Evolutionary conservation across 2,113 vertebrate genomes (phyloP).

Genomic region (Addax nasomaculatus): DNA sequence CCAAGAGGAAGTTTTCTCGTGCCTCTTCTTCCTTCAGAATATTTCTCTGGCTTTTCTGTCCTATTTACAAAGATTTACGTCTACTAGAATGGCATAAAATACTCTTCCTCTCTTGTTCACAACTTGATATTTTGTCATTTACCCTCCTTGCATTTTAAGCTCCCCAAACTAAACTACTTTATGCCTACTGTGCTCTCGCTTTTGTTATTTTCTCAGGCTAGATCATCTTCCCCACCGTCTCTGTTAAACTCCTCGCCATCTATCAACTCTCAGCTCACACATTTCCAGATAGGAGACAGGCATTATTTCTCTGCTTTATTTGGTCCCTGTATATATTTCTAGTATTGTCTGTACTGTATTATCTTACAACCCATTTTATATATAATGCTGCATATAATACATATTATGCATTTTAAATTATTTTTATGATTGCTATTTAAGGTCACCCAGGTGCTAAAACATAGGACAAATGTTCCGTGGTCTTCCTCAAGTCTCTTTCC

Average conservation of each 20-base stretch:
- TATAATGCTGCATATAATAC: background rate
- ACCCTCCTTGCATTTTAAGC: background rate
- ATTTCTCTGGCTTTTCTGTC: background rate
- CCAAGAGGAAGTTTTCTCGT: background rate
- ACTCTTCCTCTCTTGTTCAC: background rate
- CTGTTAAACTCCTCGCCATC: background rate
- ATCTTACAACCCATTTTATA: background rate
- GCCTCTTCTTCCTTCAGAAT: background rate
- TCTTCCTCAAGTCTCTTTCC: background rate
- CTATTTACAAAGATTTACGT: background rate
- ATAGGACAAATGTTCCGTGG: background rate
- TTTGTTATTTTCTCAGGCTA: background rate
- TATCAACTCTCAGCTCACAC: background rate
- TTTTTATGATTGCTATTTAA: background rate
- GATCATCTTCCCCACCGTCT: background rate
- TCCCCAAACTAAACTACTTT: background rate
- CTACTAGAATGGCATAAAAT: background rate
- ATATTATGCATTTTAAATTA: background rate
- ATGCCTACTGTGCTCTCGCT: background rate
- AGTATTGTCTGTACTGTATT: background rate
- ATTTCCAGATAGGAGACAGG: background rate
- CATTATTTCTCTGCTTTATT: background rate
- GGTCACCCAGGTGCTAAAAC: background rate
- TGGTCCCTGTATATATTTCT: background rate
- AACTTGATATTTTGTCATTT: background rate